Evolutionary conservation across 2,113 vertebrate species (phyloP).

Genomic region (Triplophysa siluroides): DNA sequence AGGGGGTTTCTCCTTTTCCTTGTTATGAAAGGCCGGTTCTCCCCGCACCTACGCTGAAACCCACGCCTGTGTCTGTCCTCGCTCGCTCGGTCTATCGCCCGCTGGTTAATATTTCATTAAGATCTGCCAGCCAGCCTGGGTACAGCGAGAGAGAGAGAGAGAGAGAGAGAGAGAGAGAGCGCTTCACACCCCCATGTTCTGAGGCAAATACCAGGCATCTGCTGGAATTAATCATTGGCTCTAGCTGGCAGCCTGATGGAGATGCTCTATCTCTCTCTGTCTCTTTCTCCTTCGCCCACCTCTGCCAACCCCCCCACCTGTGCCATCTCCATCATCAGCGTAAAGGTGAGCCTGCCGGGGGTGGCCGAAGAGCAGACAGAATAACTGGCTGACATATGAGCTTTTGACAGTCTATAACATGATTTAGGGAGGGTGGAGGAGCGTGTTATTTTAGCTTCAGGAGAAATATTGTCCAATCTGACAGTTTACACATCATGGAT

Average conservation of each 20-base stretch:
- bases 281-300: constrained; percentile 46
- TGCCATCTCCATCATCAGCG: constrained; percentile 64
- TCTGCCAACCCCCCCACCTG: constrained; percentile 52
- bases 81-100: constrained; percentile 52
- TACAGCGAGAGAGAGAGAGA: constrained; percentile 54
- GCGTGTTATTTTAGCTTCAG: constrained; percentile 23
- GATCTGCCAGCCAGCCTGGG: constrained; percentile 51
- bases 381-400: constrained; percentile 11
- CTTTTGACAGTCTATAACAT: constrained; percentile 28
- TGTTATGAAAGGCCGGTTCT: constrained; percentile 61
- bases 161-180: constrained; percentile 63
- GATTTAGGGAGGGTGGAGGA: constrained; percentile 27
- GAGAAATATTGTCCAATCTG: constrained; percentile 14
- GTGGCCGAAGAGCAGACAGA: constrained; percentile 41
- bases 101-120: constrained; percentile 74
- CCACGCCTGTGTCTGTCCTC: constrained; percentile 53
- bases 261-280: constrained; percentile 53
- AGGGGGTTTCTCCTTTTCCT: constrained; percentile 61
- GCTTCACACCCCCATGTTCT: constrained; percentile 70
- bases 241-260: constrained; percentile 62
- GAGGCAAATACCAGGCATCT: constrained; percentile 69
- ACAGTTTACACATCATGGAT: constrained; percentile 26
- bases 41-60: constrained; percentile 65
- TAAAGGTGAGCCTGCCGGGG: constrained; percentile 64
- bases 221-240: constrained; percentile 68